These are phyloP conservation scores for Pecten maximus DNA, from an alignment of 2,888 invertebrate species.

Conservation along the genomic window DNA sequence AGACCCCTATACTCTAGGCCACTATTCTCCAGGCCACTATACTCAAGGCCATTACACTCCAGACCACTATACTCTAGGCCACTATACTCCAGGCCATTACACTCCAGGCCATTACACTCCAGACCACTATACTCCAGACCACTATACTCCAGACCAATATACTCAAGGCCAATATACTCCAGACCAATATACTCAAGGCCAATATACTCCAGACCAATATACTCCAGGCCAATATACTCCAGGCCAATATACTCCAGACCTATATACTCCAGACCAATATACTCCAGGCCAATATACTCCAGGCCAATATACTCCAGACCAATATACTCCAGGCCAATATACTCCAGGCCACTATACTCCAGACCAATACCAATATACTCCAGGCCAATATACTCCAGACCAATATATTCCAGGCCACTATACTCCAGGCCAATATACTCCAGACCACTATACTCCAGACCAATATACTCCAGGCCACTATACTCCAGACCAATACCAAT, in stretches of 20 bases:
- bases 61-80: not conserved
- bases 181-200: not conserved
- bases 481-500: too few species aligned
- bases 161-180: not conserved
- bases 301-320: too few species aligned
- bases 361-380: too few species aligned
- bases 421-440: not conserved
- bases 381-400: too few species aligned
- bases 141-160: not conserved
- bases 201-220: not conserved
- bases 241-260: not conserved
- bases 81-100: not conserved
- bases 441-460: not conserved
- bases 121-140: not conserved
- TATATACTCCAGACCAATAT: not conserved
- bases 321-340: not conserved
- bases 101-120: not conserved
- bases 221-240: not conserved
- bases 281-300: not conserved
- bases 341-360: not conserved
- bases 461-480: not conserved
- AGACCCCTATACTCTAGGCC: not conserved
- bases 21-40: not conserved
- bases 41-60: not conserved
- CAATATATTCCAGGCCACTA: not conserved